Evolutionary conservation across 2,888 invertebrate genomes (phyloP).

Genomic region (Tromatobia lineatoria): DNA sequence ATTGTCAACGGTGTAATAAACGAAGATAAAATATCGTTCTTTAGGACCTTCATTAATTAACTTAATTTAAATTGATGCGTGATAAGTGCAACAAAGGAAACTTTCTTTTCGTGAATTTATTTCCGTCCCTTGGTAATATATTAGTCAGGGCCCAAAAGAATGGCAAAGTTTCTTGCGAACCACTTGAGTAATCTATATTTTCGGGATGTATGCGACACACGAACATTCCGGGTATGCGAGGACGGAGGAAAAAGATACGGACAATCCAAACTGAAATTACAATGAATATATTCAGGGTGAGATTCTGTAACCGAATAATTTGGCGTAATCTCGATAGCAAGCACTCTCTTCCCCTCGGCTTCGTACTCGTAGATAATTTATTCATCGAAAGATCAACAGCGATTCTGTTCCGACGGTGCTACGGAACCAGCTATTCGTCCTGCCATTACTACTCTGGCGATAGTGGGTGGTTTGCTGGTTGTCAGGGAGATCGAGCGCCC

Average conservation of each 20-base stretch:
- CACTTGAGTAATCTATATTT: background rate
- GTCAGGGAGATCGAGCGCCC: slow-evolving; percentile 63
- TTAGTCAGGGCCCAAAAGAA: too few species aligned
- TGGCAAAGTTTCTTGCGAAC: too few species aligned
- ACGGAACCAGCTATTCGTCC: slow-evolving; percentile 17
- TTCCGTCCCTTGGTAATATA: too few species aligned
- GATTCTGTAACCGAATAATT: slow-evolving; percentile 56
- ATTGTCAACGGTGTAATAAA: too few species aligned
- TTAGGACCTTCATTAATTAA: too few species aligned
- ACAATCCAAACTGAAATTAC: slow-evolving; percentile 25
- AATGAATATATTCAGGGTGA: slow-evolving; percentile 44
- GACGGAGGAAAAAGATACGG: background rate
- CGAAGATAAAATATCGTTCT: too few species aligned
- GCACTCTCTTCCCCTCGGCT: slow-evolving; percentile 12
- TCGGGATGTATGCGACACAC: background rate
- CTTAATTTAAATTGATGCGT: too few species aligned
- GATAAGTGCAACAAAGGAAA: too few species aligned
- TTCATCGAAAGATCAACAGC: slow-evolving; percentile 68
- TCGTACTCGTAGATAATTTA: slow-evolving; percentile 62
- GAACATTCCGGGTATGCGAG: background rate
- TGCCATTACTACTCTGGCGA: slow-evolving; percentile 2
- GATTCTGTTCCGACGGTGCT: slow-evolving; percentile 7
- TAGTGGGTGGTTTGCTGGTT: slow-evolving; percentile 52
- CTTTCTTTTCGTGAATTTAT: too few species aligned
- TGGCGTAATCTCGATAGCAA: slow-evolving; percentile 50